Evolutionary conservation across 2,113 vertebrate species (phyloP).

Genomic region (Anguilla rostrata): DNA sequence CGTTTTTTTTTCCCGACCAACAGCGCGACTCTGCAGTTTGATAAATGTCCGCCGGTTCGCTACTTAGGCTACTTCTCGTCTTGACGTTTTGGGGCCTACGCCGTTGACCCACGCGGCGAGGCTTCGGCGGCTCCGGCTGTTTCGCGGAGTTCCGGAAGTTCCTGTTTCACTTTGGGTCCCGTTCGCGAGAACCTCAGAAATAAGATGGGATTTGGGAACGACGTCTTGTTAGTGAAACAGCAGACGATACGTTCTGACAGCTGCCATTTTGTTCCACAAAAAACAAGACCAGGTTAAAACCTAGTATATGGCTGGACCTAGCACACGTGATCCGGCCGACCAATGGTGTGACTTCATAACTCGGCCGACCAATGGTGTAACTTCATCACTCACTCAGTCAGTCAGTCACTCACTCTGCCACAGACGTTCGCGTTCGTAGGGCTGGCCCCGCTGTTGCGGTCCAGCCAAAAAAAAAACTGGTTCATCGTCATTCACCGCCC

Average conservation of each 20-base stretch:
- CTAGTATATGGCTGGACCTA: too few species aligned
- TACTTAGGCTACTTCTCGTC: too few species aligned
- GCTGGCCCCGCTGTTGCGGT: too few species aligned
- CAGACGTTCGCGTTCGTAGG: too few species aligned
- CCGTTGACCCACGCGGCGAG: conserved; percentile 33
- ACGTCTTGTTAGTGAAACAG: conserved; percentile 36
- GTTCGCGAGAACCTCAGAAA: conserved; percentile 46
- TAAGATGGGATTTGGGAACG: conserved; percentile 42
- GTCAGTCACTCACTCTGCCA: too few species aligned
- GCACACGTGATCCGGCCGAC: too few species aligned
- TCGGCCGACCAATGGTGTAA: too few species aligned
- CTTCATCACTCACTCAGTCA: too few species aligned
- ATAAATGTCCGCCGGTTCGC: too few species aligned
- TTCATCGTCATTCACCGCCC: neutral
- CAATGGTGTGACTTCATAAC: too few species aligned
- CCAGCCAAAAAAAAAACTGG: neutral
- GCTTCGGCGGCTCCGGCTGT: conserved; percentile 55
- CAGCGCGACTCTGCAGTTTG: conserved; percentile 35
- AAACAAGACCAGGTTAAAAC: too few species aligned
- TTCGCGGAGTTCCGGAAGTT: conserved; percentile 14
- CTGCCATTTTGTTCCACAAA: neutral
- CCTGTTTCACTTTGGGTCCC: conserved; percentile 41
- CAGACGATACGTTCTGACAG: neutral
- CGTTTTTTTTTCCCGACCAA: conserved; percentile 40
- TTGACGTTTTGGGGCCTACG: neutral